phyloP scores from a whole-genome alignment of 2,888 invertebrate genomes.

The Sialis fuliginosa region DNA sequence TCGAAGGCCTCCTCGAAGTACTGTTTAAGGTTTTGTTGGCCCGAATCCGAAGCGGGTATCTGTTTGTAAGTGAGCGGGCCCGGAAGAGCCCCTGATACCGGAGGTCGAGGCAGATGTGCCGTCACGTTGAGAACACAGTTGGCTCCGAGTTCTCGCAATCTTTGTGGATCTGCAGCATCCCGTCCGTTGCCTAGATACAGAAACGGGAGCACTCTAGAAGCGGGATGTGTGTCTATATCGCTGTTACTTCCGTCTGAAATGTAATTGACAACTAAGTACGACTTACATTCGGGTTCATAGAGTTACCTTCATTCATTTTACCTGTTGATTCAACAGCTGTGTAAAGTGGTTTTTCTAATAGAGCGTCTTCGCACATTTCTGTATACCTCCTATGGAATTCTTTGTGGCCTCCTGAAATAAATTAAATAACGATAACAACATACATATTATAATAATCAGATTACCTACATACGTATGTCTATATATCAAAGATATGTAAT shows the following conservation, averaged over 20 bases:
- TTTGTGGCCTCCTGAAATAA: conserved; percentile 44
- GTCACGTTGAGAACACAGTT: conserved; percentile 70
- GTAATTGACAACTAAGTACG: too few relatives aligned
- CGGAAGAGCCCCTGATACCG: conserved; percentile 43
- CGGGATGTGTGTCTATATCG: conserved; percentile 57
- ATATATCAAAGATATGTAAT: too few relatives aligned
- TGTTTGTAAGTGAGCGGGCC: conserved; percentile 52
- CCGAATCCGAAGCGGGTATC: conserved; percentile 67
- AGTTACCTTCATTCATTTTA: too few relatives aligned
- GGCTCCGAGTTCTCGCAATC: conserved; percentile 45
- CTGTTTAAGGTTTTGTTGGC: conserved; percentile 71
- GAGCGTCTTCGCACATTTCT: conserved; percentile 53
- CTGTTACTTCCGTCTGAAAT: conserved; percentile 12
- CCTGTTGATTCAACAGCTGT: conserved; percentile 23
- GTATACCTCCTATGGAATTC: conserved; percentile 52
- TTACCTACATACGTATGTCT: too few relatives aligned
- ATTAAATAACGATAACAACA: conserved; percentile 5
- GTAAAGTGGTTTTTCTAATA: conserved; percentile 13
- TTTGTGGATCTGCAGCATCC: conserved; percentile 55
- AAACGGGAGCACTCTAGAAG: conserved; percentile 63
- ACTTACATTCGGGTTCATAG: too few relatives aligned
- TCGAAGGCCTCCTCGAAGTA: conserved; percentile 76
- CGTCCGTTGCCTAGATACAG: conserved; percentile 67
- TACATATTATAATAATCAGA: too few relatives aligned
- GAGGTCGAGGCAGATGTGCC: conserved; percentile 53